Percentiles rank a stretch among this genome's conserved stretches.
phyloP scores from a whole-genome alignment of 2,113 vertebrate genomes.

The Anolis sagrei region DNA sequence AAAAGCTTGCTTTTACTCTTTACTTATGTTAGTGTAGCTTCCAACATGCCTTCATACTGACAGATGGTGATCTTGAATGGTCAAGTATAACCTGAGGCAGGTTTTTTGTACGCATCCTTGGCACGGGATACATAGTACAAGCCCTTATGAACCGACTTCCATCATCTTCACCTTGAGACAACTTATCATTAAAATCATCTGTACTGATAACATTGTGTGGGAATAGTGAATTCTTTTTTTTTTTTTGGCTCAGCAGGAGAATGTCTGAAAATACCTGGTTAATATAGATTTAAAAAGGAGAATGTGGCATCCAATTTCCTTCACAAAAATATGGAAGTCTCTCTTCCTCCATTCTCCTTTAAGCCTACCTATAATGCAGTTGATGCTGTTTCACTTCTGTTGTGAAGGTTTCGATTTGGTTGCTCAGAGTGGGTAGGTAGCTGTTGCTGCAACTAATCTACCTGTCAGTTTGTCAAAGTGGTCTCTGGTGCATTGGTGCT shows the following conservation, averaged over 20 bases:
- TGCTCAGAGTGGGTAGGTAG: background rate
- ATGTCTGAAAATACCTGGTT: background rate
- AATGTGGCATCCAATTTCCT: background rate
- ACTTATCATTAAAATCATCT: background rate
- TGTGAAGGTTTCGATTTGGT: background rate
- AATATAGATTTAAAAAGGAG: conserved; percentile 1
- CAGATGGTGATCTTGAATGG: background rate
- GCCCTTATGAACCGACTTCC: background rate
- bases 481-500: conserved; percentile 29
- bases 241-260: background rate
- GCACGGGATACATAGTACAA: background rate
- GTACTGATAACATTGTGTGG: background rate
- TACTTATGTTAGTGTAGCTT: background rate
- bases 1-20: background rate
- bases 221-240: background rate
- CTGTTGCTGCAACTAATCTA: conserved; percentile 19
- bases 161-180: background rate
- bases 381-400: background rate
- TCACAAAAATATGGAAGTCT: background rate
- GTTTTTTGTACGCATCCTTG: background rate
- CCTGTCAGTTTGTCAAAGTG: background rate
- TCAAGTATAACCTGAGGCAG: background rate
- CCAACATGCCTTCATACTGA: background rate
- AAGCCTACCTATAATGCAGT: background rate
- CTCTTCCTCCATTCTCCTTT: background rate